Evolutionary conservation across 2,797 vertebrate genomes (phyloP).

Genomic region (Sebastes cheni): DNA sequence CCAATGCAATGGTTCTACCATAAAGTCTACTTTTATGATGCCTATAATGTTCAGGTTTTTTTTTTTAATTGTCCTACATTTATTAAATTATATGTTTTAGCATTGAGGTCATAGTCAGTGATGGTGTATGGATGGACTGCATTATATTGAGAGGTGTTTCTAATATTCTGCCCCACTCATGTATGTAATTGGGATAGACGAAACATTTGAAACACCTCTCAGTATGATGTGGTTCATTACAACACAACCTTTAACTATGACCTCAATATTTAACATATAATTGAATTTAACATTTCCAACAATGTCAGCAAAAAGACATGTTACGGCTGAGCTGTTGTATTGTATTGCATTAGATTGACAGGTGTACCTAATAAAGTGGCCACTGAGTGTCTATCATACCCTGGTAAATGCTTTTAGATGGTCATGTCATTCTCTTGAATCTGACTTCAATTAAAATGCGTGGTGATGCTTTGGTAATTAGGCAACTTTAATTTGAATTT

Average conservation of each 20-base stretch:
- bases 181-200: neutral
- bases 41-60: neutral
- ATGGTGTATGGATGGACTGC: neutral
- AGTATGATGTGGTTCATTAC: neutral
- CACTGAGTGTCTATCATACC: neutral
- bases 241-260: neutral
- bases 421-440: neutral
- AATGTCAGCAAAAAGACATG: neutral
- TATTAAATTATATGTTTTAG: neutral
- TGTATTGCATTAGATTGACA: neutral
- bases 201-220: neutral
- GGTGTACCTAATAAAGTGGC: neutral
- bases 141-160: neutral
- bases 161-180: neutral
- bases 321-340: neutral
- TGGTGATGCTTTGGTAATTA: neutral
- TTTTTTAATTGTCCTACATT: neutral
- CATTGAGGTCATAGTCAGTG: neutral
- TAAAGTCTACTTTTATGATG: neutral
- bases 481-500: conserved; percentile 27
- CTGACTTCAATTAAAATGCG: conserved; percentile 1
- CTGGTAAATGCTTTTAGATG: neutral
- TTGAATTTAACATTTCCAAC: neutral
- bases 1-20: neutral
- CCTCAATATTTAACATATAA: neutral